A percentile compares a stretch with the other conserved stretches of the same genome.
These are phyloP conservation scores for Flexamia atlantica DNA, from an alignment of 2,888 invertebrate species.

Conservation along the genomic window DNA sequence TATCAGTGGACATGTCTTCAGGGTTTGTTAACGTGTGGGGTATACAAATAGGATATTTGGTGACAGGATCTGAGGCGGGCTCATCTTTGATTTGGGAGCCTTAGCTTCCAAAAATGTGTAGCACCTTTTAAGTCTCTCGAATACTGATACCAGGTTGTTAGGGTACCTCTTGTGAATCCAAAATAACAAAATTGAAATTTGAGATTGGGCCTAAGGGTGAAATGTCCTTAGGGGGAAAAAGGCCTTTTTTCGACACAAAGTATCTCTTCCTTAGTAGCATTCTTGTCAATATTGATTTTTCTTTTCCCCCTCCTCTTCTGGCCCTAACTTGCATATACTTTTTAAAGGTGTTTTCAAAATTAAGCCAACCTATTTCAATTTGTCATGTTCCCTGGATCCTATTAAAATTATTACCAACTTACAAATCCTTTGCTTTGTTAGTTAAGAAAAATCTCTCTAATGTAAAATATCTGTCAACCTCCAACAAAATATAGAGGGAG, in stretches of 20 bases:
- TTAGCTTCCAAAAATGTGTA: constrained; percentile 7
- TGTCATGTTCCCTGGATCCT: no score
- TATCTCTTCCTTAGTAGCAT: not conserved
- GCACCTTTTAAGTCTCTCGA: not conserved
- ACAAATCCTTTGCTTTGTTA: no score
- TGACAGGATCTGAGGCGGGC: not conserved
- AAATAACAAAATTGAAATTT: not conserved
- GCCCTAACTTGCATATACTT: no score
- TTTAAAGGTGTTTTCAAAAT: constrained; percentile 16
- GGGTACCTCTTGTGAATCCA: constrained; percentile 1
- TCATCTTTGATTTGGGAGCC: not conserved
- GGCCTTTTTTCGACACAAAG: not conserved
- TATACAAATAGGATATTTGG: no score
- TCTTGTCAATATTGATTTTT: not conserved
- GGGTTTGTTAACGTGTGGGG: no score
- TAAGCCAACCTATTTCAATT: constrained; percentile 12
- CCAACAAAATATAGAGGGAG: no score
- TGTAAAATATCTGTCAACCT: no score
- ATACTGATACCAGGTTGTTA: not conserved
- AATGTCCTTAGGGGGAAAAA: not conserved
- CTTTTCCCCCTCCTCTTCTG: constrained; percentile 5
- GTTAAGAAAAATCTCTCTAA: no score
- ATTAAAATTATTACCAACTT: no score
- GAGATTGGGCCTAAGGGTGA: constrained; percentile 5
- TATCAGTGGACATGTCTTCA: no score